Evolutionary conservation across 2,888 invertebrate species (phyloP).

Genomic region (Hermaeophaga mercurialis): DNA sequence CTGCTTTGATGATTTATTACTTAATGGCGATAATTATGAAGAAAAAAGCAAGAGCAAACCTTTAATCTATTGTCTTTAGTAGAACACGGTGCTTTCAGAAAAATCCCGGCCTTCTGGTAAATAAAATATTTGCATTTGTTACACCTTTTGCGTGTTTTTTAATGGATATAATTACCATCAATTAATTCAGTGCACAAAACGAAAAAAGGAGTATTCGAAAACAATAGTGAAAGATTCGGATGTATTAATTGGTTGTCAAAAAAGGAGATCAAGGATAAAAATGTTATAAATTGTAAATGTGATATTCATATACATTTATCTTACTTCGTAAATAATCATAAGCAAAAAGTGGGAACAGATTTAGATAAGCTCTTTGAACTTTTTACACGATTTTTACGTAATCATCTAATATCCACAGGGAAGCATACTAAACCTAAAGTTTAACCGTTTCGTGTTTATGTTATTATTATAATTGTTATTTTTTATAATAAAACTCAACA

Average conservation of each 20-base stretch:
- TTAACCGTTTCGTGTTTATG: no score
- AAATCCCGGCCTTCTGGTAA: not conserved
- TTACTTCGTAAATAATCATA: no score
- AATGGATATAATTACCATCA: not conserved
- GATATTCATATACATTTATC: no score
- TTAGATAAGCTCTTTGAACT: no score
- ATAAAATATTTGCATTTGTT: slow-evolving; percentile 3
- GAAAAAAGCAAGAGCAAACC: not conserved
- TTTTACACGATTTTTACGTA: no score
- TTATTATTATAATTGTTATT: no score
- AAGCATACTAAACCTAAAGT: no score
- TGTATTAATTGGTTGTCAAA: not conserved
- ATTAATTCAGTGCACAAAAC: not conserved
- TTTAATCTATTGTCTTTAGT: not conserved
- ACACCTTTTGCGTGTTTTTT: slow-evolving; percentile 3
- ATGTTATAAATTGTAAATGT: no score
- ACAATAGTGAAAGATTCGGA: not conserved
- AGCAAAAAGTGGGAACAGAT: no score
- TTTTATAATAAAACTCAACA: no score
- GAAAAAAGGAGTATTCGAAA: not conserved
- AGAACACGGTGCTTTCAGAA: not conserved
- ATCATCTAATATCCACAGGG: no score
- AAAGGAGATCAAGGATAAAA: no score
- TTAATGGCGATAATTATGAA: not conserved
- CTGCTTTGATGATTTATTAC: not conserved